These are phyloP conservation scores for Scaptomyza caliginosa DNA, from an alignment of 2,888 invertebrate species.

Conservation along the genomic window DNA sequence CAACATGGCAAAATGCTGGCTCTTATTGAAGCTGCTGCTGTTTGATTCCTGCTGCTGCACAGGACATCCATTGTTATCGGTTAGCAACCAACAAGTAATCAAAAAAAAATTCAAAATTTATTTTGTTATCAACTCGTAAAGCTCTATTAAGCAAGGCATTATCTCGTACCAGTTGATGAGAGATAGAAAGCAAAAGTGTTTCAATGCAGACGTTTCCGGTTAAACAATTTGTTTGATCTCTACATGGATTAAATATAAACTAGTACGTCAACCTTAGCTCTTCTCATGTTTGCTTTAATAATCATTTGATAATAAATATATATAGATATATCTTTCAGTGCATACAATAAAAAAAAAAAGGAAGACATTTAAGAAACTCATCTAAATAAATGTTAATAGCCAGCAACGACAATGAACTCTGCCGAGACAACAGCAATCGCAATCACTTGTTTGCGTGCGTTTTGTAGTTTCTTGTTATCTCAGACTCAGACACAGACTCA, in stretches of 20 bases:
- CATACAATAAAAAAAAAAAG: neutral
- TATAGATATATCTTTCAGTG: neutral
- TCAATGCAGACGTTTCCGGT: no score
- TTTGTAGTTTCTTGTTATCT: conserved; percentile 30
- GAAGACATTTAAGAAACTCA: neutral
- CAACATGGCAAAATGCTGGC: conserved; percentile 40
- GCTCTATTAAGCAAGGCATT: neutral
- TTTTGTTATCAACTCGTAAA: conserved; percentile 15
- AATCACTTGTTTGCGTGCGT: conserved; percentile 15
- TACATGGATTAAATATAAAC: no score
- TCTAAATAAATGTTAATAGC: conserved; percentile 3
- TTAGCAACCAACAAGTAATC: neutral
- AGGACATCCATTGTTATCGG: conserved; percentile 39
- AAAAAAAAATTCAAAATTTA: neutral
- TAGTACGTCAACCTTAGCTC: neutral
- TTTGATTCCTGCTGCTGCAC: conserved; percentile 17
- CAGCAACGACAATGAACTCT: conserved; percentile 38
- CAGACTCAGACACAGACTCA: no score
- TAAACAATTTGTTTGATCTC: no score
- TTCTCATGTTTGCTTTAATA: neutral
- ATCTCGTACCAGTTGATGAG: conserved; percentile 2
- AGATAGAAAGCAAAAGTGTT: neutral
- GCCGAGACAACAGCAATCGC: conserved; percentile 4
- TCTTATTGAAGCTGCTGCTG: conserved; percentile 28
- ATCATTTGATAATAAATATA: neutral